phyloP scores from a whole-genome alignment of 1,140 invertebrate genomes.

The Macrotrachela quadricornifera region DNA sequence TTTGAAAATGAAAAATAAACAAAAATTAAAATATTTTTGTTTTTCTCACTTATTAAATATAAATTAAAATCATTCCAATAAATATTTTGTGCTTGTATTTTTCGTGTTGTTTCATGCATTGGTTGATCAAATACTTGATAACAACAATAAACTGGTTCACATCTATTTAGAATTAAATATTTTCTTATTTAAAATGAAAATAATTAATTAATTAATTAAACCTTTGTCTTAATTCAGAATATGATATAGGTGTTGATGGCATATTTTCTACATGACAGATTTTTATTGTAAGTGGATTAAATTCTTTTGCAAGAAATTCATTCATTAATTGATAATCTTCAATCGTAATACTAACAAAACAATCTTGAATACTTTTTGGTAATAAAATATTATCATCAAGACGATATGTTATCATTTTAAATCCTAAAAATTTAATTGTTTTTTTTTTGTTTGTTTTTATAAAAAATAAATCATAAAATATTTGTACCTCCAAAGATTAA shows the following conservation, averaged over 20 bases:
- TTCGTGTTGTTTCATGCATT: slow-evolving; percentile 15
- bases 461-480: too few species aligned
- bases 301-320: slow-evolving; percentile 1
- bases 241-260: slow-evolving; percentile 18
- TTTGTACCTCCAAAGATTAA: too few species aligned
- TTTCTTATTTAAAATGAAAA: too few species aligned
- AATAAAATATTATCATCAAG: too few species aligned
- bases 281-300: slow-evolving; percentile 25
- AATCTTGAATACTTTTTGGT: too few species aligned
- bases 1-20: slow-evolving; percentile 9
- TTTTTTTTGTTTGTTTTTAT: too few species aligned
- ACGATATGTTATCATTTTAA: too few species aligned
- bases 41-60: slow-evolving; percentile 18
- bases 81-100: slow-evolving; percentile 17
- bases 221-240: slow-evolving; percentile 13
- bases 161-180: slow-evolving; percentile 17
- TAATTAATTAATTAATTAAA: too few species aligned
- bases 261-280: slow-evolving; percentile 18
- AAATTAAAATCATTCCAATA: slow-evolving; percentile 28
- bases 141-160: slow-evolving; percentile 20
- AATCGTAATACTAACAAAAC: too few species aligned
- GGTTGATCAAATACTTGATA: slow-evolving; percentile 23
- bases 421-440: too few species aligned
- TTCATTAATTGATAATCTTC: too few species aligned
- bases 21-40: not conserved